Conservation (phyloP, 2,888 invertebrate genomes). For the Spialia ferax region DNA sequence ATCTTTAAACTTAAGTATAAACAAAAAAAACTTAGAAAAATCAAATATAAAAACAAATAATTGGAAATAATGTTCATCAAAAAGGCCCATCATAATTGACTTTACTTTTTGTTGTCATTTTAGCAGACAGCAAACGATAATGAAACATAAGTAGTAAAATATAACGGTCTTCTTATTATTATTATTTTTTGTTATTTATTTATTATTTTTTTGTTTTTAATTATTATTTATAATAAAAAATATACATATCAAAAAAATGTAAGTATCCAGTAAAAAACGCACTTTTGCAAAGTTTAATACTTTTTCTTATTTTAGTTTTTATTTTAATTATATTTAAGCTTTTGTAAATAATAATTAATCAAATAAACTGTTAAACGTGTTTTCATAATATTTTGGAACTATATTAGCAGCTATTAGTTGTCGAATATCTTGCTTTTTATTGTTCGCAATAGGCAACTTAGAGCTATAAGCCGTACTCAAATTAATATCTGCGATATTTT, state of each 20-base stretch:
- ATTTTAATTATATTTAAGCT: conserved; percentile 4
- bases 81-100: conserved; percentile 1
- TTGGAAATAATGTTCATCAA: conserved; percentile 5
- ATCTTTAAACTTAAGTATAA: background rate
- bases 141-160: conserved; percentile 4
- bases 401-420: conserved; percentile 41
- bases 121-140: conserved; percentile 2
- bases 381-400: conserved; percentile 42
- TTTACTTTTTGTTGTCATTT: conserved; percentile 1
- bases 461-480: conserved; percentile 40
- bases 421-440: conserved; percentile 43
- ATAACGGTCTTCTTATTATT: conserved; percentile 4
- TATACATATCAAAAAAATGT: conserved; percentile 4
- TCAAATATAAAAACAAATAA: background rate
- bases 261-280: background rate
- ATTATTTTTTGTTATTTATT: conserved; percentile 1
- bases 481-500: conserved; percentile 41
- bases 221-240: conserved; percentile 2
- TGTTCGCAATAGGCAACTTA: conserved; percentile 42
- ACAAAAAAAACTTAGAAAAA: conserved; percentile 1
- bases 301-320: conserved; percentile 1
- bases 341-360: conserved; percentile 26
- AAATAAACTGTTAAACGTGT: conserved; percentile 39
- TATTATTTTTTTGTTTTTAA: background rate
- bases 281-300: conserved; percentile 3